Conservation (phyloP, 2,113 vertebrate species). For the Zeus faber region DNA sequence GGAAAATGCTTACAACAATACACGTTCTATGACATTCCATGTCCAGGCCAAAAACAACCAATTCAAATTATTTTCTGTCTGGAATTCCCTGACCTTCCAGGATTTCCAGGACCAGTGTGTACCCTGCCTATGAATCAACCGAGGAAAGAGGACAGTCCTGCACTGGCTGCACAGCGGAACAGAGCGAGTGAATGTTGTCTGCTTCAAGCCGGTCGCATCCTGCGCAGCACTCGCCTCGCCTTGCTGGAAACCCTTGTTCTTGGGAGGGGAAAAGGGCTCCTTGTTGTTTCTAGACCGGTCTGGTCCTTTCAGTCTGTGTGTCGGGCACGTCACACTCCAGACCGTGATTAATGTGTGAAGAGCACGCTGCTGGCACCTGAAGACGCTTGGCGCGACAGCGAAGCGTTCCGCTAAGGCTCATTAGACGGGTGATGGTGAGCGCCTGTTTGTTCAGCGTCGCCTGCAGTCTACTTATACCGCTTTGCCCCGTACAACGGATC, state of each 20-base stretch:
- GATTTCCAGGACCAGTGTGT: too few relatives aligned
- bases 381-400: conserved; percentile 24
- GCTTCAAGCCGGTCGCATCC: not conserved
- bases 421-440: too few relatives aligned
- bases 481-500: not conserved
- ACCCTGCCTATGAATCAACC: too few relatives aligned
- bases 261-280: conserved; percentile 1
- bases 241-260: not conserved
- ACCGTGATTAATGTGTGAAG: conserved; percentile 37
- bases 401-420: conserved; percentile 37
- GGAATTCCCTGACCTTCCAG: too few relatives aligned
- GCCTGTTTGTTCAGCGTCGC: too few relatives aligned
- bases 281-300: conserved; percentile 12
- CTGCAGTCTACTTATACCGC: not conserved
- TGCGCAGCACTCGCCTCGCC: not conserved
- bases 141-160: too few relatives aligned
- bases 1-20: too few relatives aligned
- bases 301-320: not conserved
- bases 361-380: conserved; percentile 11
- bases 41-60: too few relatives aligned
- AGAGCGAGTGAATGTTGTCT: not conserved
- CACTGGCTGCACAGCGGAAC: conserved; percentile 10
- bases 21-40: too few relatives aligned
- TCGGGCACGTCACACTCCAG: conserved; percentile 21
- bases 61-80: too few relatives aligned